Base-by-base conservation (phyloP, 1,140 invertebrate species). In the Drosophila ohnishii region DNA sequence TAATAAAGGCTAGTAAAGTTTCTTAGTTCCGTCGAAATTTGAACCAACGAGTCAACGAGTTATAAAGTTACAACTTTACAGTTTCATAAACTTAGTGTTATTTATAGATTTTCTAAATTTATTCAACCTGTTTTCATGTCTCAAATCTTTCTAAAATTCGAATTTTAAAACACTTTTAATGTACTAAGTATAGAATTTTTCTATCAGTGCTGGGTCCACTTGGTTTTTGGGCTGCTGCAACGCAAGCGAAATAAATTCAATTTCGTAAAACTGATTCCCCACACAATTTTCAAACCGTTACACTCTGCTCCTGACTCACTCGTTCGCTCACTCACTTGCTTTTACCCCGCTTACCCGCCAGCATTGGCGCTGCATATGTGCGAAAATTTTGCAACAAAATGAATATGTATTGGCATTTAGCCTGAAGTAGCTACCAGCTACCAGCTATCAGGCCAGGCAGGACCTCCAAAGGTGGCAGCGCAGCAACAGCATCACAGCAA, bases 381-480 rank as follows among this genome's bases (percentile, higher is more conserved):
- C 64, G 86, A 88, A 87, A 87, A 86, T 85, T 76, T 75, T 60
- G 47, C 75, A 88, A 71, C 79, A 75, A 87, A 87, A 87, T 87
- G 83, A 87, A 87, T 87, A 87, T 87, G 84, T 87, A 86, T 83
- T 87, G 83, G 84, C 83, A 87, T 82, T 86, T 87, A 87, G 83
- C 51, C 69, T 83, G 80, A 84, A 84, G 80, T 84, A 84, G 80
- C 80, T 84, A 61, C 55, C 40, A 65, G 71, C 47, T 61, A 87
- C 62, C 37, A 71, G 58, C 53, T 42, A 60, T 53, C 50, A 13
- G 56, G 56, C n/a, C 56, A 30, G 40, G 57, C 34, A 47, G 63
- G 64, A 37, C 60, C 39, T 67, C 45, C 30, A 64, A 67, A 67
- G 64, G 56, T 56, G 73, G 67, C 63, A 75, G 44, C 34, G 37